phyloP scores from a whole-genome alignment of 35 echinoderm and acorn worm species.

The Lytechinus pictus region DNA sequence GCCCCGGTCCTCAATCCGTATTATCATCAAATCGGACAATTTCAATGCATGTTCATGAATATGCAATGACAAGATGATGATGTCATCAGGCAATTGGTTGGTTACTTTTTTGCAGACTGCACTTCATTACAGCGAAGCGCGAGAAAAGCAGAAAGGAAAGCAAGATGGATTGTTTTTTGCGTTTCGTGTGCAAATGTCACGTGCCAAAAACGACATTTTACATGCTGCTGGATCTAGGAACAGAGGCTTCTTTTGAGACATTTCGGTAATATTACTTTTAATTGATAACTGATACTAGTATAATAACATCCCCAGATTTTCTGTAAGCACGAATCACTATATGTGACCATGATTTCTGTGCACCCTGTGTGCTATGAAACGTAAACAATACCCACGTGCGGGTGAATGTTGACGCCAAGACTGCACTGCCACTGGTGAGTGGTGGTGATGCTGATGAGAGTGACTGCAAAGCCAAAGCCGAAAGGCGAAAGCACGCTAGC shows the following conservation, averaged over 20 bases:
- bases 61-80: no score
- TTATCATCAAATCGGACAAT: no score
- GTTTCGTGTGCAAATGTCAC: background rate
- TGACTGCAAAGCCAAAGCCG: no score
- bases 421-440: background rate
- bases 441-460: no score
- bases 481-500: no score
- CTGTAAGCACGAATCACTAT: background rate
- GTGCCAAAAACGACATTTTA: background rate
- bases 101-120: background rate
- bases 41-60: no score
- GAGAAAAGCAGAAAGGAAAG: background rate
- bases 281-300: background rate
- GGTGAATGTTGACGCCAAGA: background rate
- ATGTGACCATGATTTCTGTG: background rate
- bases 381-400: background rate
- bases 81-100: background rate
- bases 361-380: background rate
- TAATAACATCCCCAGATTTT: background rate
- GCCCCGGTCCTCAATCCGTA: no score
- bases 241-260: background rate
- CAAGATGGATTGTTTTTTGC: background rate
- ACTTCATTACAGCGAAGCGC: background rate
- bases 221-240: background rate
- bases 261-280: background rate